Conservation (phyloP, 2,888 invertebrate genomes). For the Dusona sp. region DNA sequence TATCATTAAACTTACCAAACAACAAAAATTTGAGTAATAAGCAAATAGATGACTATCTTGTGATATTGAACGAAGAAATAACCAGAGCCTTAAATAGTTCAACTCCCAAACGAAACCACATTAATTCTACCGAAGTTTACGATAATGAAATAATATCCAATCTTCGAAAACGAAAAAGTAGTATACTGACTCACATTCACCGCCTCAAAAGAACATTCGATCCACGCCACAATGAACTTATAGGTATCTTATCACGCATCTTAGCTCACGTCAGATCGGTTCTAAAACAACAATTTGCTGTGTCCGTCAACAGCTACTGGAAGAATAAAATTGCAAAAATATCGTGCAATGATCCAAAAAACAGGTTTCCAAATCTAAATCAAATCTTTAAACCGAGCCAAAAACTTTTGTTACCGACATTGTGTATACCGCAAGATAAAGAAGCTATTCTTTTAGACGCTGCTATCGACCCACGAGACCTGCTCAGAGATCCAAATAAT, state of each 20-base stretch:
- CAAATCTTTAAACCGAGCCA: conserved; percentile 46
- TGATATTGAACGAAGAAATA: conserved; percentile 6
- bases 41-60: conserved; percentile 22
- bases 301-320: conserved; percentile 47
- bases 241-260: background rate
- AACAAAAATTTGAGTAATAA: conserved; percentile 10
- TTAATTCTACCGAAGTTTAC: conserved; percentile 37
- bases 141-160: conserved; percentile 34
- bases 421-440: conserved; percentile 1
- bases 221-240: background rate
- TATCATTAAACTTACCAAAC: background rate
- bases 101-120: conserved; percentile 8
- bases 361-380: conserved; percentile 48
- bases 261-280: background rate
- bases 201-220: conserved; percentile 27
- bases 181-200: conserved; percentile 34
- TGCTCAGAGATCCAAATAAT: background rate
- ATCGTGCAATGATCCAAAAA: conserved; percentile 15
- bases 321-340: conserved; percentile 43
- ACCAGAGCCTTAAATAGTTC: conserved; percentile 3
- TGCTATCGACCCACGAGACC: background rate
- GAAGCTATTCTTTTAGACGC: conserved; percentile 15
- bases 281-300: conserved; percentile 37
- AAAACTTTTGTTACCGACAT: conserved; percentile 8
- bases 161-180: conserved; percentile 48